A percentile compares a stretch with the other conserved stretches of the same genome.
Evolutionary conservation across 2,113 vertebrate species (phyloP).

Genomic region (Apistogramma diplotaenia): DNA sequence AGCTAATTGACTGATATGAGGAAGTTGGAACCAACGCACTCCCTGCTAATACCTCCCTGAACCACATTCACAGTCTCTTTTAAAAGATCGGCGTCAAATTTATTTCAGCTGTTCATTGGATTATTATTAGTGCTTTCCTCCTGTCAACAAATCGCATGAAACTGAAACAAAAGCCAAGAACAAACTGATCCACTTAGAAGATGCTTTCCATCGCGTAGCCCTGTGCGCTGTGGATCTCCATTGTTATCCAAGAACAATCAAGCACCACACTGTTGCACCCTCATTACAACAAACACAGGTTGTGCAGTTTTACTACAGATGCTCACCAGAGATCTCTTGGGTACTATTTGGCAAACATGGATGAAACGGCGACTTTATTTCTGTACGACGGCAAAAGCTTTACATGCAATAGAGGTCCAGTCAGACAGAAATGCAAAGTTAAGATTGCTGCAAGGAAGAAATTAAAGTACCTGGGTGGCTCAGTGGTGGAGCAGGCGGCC

Average conservation of each 20-base stretch:
- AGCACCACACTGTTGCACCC: background rate
- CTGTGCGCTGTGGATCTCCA: background rate
- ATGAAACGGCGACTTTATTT: background rate
- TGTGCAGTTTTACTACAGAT: too few relatives aligned
- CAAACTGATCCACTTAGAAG: background rate
- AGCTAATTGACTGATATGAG: constrained; percentile 2
- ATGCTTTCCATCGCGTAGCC: background rate
- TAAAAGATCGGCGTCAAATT: background rate
- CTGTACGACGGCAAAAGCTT: too few relatives aligned
- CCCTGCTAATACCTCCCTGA: background rate
- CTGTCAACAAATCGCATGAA: background rate
- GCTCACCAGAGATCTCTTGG: too few relatives aligned
- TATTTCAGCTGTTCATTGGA: background rate
- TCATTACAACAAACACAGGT: background rate
- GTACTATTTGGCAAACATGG: too few relatives aligned
- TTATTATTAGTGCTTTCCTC: background rate
- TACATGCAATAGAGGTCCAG: too few relatives aligned
- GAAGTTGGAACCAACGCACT: background rate
- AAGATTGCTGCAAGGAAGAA: too few relatives aligned
- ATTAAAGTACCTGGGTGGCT: too few relatives aligned
- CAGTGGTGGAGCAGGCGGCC: too few relatives aligned
- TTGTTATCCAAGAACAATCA: background rate
- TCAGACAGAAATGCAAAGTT: too few relatives aligned
- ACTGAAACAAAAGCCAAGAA: background rate
- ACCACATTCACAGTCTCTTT: background rate